Evolutionary conservation across 1,140 invertebrate species (phyloP).

Genomic region (Neodiprion lecontei): DNA sequence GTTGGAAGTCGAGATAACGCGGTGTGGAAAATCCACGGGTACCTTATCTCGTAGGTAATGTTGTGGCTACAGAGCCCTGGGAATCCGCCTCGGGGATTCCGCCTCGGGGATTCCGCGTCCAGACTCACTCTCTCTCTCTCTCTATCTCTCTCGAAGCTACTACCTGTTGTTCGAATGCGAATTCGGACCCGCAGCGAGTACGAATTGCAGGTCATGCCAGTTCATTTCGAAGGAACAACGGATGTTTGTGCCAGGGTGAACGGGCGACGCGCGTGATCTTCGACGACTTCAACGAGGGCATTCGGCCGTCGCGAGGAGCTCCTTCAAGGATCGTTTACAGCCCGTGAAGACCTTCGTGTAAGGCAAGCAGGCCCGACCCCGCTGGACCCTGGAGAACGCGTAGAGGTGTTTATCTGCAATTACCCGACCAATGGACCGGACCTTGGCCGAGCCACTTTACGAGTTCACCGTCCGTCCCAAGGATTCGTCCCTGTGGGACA

Average conservation of each 20-base stretch:
- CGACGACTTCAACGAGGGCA: background rate
- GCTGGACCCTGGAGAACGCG: constrained; percentile 21
- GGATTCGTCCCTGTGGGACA: constrained; percentile 41
- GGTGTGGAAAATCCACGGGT: background rate
- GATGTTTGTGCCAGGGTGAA: no score
- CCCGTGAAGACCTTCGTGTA: background rate
- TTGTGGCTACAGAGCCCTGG: background rate
- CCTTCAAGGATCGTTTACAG: no score
- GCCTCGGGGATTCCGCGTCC: background rate
- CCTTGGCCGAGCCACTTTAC: constrained; percentile 38
- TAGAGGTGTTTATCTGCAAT: constrained; percentile 54
- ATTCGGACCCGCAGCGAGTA: background rate
- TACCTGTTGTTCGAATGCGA: background rate
- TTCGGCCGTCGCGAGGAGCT: background rate
- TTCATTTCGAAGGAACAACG: background rate
- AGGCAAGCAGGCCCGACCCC: background rate
- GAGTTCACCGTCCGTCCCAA: constrained; percentile 43
- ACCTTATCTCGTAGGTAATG: background rate
- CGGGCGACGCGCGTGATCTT: background rate
- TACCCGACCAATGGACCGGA: constrained; percentile 52
- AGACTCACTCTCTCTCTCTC: constrained; percentile 16
- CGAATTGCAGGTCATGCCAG: background rate
- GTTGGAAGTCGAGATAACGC: background rate
- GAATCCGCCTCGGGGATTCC: background rate
- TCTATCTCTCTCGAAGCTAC: background rate